Evolutionary conservation across 2,888 invertebrate species (phyloP), one percentile per base, ranked within the genome.

Genomic region (Acanthosepion pharaonis): DNA sequence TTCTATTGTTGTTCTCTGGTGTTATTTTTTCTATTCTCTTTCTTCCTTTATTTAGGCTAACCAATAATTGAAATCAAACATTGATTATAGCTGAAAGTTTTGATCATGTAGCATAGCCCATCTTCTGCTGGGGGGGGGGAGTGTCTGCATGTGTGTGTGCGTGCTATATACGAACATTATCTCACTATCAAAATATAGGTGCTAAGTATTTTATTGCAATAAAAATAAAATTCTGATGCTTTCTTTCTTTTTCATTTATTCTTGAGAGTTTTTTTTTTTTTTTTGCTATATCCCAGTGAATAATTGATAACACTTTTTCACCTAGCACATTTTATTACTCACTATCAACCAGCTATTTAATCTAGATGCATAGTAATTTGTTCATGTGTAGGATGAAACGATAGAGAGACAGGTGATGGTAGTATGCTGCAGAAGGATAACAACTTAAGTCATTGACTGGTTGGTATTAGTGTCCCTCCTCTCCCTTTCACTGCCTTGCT

Each of bases 101-200:
- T 78, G 78, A 78, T 78, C 78, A 78, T n/a, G 15, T n/a, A 78
- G 78, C 78, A 78, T 78, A n/a, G n/a, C 78, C 78, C 78, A 78
- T 78, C n/a, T n/a, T 78, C n/a, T n/a, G 78, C 11, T 78, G 4
- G 15, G 18, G 33, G 33, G 4, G 25, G 25, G 42, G 42, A 42
- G 42, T 42, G 42, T 42, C 3, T 42, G 42, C 42, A 42, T 64
- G 25, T 64, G 23, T 64, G 8, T 64, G 28, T 64, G 64, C 5
- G 25, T 23, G 25, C 64, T 23, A 64, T 33, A 78, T 78, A 78
- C 78, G 6, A n/a, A 33, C 78, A 78, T 78, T 78, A 23, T 11
- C n/a, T 78, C n/a, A 78, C n/a, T 33, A 78, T 11, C 33, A n/a
- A 15, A n/a, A n/a, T n/a, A 33, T 78, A 78, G 11, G 33, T 78